Base-by-base conservation (phyloP, 1,140 invertebrate species). In the Bilobella aurantiaca region DNA sequence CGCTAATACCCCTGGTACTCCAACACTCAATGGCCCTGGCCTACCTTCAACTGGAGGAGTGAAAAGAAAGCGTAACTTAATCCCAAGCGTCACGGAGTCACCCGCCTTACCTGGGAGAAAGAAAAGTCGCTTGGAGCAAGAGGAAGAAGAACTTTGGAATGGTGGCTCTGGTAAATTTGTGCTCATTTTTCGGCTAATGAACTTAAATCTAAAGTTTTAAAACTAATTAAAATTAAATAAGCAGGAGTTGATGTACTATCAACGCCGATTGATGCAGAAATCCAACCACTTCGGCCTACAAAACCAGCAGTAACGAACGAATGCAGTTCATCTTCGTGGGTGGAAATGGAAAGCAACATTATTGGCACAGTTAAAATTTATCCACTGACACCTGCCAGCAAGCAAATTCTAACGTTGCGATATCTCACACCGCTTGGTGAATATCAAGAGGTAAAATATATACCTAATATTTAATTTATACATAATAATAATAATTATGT, bases 401-500 rank as follows among this genome's bases (percentile, higher is more conserved):
- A 87, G 75, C 92, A 96, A 77, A 87, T 96, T 77, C 82, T 97
- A 5, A 95, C 97, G 74, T 77, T 96, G 18, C 83, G 92, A 71
- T 98, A 96, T 78, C 79, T 98, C 0, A 91, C 90, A 12, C 90
- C 93, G 0, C 88, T 96, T 82, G 95, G 93, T 25, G 94, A 97
- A 75, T 98, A 98, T 78, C 95, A 98, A 79, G 95, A 97, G 81
- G 86, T 88, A 74, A 76, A 74, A n/a, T n/a, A n/a, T n/a, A n/a
- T 68, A 62, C 31, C 63, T 46, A 73, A 14, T n/a, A 21, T 67
- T 47, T n/a, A n/a, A n/a, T n/a, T n/a, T n/a, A n/a, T n/a, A n/a
- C n/a, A n/a, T n/a, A n/a, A n/a, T n/a, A n/a, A n/a, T n/a, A n/a
- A n/a, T n/a, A n/a, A n/a, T n/a, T n/a, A n/a, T n/a, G n/a, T n/a